Evolutionary conservation across 2,888 invertebrate genomes (phyloP).

Genomic region (Hydroisotoma schaefferi): DNA sequence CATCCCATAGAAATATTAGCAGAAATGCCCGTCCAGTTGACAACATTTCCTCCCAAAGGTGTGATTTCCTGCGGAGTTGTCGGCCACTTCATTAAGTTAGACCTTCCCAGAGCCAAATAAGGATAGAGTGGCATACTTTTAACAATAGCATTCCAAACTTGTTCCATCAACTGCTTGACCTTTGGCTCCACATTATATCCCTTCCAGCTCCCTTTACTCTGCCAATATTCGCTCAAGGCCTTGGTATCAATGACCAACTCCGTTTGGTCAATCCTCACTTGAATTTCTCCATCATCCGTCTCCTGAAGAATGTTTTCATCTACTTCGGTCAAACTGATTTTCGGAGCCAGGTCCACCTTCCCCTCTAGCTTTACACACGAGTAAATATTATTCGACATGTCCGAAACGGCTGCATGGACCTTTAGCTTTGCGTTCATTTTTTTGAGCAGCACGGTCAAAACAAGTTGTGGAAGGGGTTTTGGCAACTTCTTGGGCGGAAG

Average conservation of each 20-base stretch:
- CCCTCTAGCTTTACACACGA: slow-evolving; percentile 13
- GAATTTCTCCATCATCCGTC: background rate
- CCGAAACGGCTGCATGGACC: slow-evolving; percentile 10
- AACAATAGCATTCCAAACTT: slow-evolving; percentile 19
- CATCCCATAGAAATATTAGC: slow-evolving; percentile 31
- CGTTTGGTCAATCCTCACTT: slow-evolving; percentile 5
- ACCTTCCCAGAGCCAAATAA: slow-evolving; percentile 22
- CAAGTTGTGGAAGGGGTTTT: slow-evolving; percentile 13
- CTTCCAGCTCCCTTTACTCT: background rate
- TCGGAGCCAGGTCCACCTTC: slow-evolving; percentile 1
- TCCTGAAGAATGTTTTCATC: slow-evolving; percentile 10
- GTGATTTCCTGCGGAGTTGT: background rate
- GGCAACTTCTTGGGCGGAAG: slow-evolving; percentile 13
- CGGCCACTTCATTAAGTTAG: slow-evolving; percentile 12
- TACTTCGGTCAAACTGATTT: slow-evolving; percentile 4
- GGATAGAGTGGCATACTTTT: slow-evolving; percentile 16
- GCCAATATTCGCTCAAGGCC: background rate
- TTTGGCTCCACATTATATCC: slow-evolving; percentile 8
- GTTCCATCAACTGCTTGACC: slow-evolving; percentile 3
- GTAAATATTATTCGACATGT: slow-evolving; percentile 18
- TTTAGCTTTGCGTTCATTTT: background rate
- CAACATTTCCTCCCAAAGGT: slow-evolving; percentile 16
- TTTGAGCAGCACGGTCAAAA: slow-evolving; percentile 13
- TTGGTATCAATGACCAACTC: background rate
- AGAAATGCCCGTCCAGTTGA: slow-evolving; percentile 12